phyloP scores from a whole-genome alignment of 2,797 vertebrate genomes.

The Cetoscarus ocellatus region DNA sequence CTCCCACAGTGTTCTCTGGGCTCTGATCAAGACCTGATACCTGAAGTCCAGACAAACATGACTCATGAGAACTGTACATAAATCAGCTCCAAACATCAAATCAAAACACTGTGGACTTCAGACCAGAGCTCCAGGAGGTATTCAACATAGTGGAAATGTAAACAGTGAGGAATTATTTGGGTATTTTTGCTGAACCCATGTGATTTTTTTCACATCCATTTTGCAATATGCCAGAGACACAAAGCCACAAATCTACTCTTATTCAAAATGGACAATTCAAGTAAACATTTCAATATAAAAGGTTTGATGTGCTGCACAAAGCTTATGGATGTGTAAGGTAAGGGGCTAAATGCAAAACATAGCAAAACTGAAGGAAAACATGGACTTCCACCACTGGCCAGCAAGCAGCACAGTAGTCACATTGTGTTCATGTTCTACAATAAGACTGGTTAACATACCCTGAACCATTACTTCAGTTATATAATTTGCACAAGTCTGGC shows the following conservation, averaged over 20 bases:
- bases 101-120: background rate
- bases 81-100: background rate
- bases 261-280: background rate
- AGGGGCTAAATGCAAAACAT: too few relatives aligned
- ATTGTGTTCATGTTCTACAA: too few relatives aligned
- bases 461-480: too few relatives aligned
- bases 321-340: too few relatives aligned
- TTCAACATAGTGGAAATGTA: background rate
- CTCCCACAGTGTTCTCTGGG: background rate
- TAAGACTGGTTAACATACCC: too few relatives aligned
- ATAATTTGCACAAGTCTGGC: too few relatives aligned
- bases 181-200: conserved; percentile 7
- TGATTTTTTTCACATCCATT: conserved; percentile 1
- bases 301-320: too few relatives aligned
- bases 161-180: conserved; percentile 4
- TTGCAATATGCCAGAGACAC: conserved; percentile 1
- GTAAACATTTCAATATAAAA: too few relatives aligned
- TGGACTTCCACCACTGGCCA: too few relatives aligned
- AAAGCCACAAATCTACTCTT: background rate
- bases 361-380: too few relatives aligned
- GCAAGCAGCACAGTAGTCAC: too few relatives aligned
- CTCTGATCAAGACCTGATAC: background rate
- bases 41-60: conserved; percentile 5
- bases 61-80: background rate
- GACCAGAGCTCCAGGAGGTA: background rate